Percentiles rank a stretch among this genome's conserved stretches.
These are phyloP conservation scores for Esox masquinongy DNA, from an alignment of 2,797 vertebrate species.

Conservation along the genomic window DNA sequence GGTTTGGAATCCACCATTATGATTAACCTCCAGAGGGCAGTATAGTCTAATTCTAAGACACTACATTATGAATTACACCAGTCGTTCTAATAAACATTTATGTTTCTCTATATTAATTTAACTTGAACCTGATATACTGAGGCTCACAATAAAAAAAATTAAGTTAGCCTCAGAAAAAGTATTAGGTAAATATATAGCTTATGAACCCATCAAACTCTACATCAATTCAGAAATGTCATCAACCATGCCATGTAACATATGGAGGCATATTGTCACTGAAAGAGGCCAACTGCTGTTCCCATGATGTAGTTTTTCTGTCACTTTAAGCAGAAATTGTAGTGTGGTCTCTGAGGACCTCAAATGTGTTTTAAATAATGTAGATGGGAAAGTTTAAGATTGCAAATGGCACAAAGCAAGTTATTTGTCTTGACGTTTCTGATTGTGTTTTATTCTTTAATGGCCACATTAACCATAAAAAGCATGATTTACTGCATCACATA, in stretches of 20 bases:
- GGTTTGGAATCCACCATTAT: not conserved
- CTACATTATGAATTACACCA: no score
- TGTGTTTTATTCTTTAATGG: constrained; percentile 79
- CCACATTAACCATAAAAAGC: constrained; percentile 75
- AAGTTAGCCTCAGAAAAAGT: not conserved
- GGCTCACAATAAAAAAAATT: not conserved
- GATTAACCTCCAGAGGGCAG: constrained; percentile 71
- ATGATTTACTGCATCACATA: constrained; percentile 67
- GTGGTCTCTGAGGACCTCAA: constrained; percentile 75
- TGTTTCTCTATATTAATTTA: not conserved
- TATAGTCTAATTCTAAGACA: constrained; percentile 40
- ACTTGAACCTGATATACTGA: not conserved
- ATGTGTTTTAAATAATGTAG: constrained; percentile 82
- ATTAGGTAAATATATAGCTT: not conserved
- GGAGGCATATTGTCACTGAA: not conserved
- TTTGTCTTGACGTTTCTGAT: constrained; percentile 77
- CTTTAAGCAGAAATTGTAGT: constrained; percentile 71
- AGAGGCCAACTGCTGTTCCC: constrained; percentile 50
- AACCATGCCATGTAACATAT: not conserved
- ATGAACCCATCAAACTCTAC: not conserved
- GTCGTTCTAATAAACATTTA: no score
- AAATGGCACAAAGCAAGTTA: constrained; percentile 76
- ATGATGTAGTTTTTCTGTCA: constrained; percentile 63
- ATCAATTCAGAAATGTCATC: not conserved
- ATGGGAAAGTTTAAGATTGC: constrained; percentile 77